These are phyloP conservation scores for Lipotes vexillifer DNA, from an alignment of 2,113 vertebrate species.

Conservation along the genomic window DNA sequence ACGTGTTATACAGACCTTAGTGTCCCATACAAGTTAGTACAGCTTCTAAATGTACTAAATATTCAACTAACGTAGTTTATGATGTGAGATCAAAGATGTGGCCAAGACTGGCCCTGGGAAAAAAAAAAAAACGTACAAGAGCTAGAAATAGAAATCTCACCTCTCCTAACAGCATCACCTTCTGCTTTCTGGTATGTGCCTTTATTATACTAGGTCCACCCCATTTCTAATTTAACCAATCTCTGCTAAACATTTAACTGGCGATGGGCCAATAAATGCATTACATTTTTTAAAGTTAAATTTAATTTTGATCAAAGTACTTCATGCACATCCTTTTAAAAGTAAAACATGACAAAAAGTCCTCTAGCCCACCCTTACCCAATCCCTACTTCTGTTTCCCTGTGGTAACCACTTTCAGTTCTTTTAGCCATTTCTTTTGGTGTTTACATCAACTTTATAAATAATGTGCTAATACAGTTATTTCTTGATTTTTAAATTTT, in stretches of 20 bases:
- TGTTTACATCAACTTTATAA: not conserved
- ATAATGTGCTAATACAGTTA: not conserved
- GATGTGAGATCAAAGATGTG: conserved; percentile 29
- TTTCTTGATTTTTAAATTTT: conserved; percentile 25
- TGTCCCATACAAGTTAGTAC: conserved; percentile 21
- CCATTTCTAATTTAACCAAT: conserved; percentile 2
- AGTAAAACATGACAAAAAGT: conserved; percentile 50
- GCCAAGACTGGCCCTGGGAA: not conserved
- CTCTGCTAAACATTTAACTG: conserved; percentile 26
- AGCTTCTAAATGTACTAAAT: conserved; percentile 27
- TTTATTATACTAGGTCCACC: not conserved
- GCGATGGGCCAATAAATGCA: conserved; percentile 11
- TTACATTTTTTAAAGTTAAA: conserved; percentile 42
- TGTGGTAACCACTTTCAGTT: not conserved
- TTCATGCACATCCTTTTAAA: conserved; percentile 3
- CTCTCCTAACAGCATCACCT: not conserved
- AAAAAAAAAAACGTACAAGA: not conserved
- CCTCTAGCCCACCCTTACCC: not conserved
- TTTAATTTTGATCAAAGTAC: conserved; percentile 58
- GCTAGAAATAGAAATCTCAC: conserved; percentile 25
- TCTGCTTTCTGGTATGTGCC: not conserved
- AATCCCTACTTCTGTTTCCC: not conserved
- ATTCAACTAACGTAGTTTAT: not conserved
- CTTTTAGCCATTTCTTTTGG: conserved; percentile 36
- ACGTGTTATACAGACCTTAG: not conserved